Evolutionary conservation across 2,888 invertebrate species (phyloP).

Genomic region (Chrysina gloriosa): DNA sequence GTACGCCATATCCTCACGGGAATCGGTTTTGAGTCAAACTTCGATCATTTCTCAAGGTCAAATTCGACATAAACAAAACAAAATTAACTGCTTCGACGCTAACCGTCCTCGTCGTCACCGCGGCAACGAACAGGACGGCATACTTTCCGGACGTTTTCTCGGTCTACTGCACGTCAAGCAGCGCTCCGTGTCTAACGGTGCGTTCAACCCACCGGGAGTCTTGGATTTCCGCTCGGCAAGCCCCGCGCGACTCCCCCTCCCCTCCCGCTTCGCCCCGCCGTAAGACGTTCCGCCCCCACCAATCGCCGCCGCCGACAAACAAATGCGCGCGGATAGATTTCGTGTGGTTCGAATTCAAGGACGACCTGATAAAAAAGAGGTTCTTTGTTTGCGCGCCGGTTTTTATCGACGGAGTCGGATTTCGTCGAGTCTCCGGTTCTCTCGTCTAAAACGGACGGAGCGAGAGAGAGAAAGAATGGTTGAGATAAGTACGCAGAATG

Average conservation of each 20-base stretch:
- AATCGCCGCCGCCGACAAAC: slow-evolving; percentile 19
- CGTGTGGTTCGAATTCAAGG: slow-evolving; percentile 41
- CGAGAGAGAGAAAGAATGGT: not conserved
- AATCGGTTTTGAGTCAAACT: too few relatives aligned
- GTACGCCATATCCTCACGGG: too few relatives aligned
- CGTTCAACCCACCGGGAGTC: slow-evolving; percentile 38
- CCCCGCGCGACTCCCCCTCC: not conserved
- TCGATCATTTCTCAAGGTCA: too few relatives aligned
- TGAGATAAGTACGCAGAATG: too few relatives aligned
- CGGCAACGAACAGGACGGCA: too few relatives aligned
- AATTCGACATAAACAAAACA: too few relatives aligned
- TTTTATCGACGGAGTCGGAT: slow-evolving; percentile 33
- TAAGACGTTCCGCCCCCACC: slow-evolving; percentile 13
- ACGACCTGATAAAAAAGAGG: slow-evolving; percentile 39
- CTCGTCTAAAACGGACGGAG: not conserved
- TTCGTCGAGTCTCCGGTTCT: slow-evolving; percentile 7
- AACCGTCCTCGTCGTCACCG: too few relatives aligned
- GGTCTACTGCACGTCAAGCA: not conserved
- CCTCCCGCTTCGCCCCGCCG: not conserved
- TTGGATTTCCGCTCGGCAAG: slow-evolving; percentile 29
- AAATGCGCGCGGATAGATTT: slow-evolving; percentile 41
- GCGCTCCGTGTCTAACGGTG: slow-evolving; percentile 37
- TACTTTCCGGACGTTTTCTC: not conserved
- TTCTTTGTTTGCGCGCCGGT: slow-evolving; percentile 37
- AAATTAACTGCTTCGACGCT: too few relatives aligned